Evolutionary conservation across 2,113 vertebrate species (phyloP).

Genomic region (Pachypanchax playfairii): DNA sequence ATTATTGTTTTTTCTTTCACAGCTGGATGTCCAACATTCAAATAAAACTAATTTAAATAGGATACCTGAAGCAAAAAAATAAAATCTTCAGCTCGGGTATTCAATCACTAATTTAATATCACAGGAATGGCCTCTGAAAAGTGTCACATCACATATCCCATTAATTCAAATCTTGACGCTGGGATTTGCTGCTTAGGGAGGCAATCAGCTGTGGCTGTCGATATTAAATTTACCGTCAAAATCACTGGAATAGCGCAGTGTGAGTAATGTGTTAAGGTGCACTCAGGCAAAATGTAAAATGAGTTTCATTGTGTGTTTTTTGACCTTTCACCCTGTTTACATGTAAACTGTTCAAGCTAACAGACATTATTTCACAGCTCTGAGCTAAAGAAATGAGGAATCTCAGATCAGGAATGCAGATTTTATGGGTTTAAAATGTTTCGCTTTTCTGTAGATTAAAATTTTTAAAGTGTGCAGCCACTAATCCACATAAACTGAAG

Average conservation of each 20-base stretch:
- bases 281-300: not conserved
- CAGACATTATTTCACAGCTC: not conserved
- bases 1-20: constrained; percentile 31
- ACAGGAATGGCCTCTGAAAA: constrained; percentile 17
- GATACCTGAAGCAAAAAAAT: constrained; percentile 22
- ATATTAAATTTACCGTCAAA: constrained; percentile 23
- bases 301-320: constrained; percentile 9
- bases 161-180: constrained; percentile 40
- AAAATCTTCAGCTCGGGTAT: constrained; percentile 34
- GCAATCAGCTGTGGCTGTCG: constrained; percentile 19
- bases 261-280: constrained; percentile 19
- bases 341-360: constrained; percentile 2
- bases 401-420: not conserved
- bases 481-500: no score
- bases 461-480: no score
- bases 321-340: constrained; percentile 16
- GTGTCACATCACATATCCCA: constrained; percentile 39
- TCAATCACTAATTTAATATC: constrained; percentile 57
- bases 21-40: constrained; percentile 40
- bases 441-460: no score
- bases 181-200: constrained; percentile 35
- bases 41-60: constrained; percentile 25
- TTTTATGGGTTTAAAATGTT: no score
- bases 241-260: not conserved
- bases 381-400: not conserved